Evolutionary conservation across 2,113 vertebrate species (phyloP), one percentile per base, ranked within the genome.

Genomic region (Mormyrus lacerda): DNA sequence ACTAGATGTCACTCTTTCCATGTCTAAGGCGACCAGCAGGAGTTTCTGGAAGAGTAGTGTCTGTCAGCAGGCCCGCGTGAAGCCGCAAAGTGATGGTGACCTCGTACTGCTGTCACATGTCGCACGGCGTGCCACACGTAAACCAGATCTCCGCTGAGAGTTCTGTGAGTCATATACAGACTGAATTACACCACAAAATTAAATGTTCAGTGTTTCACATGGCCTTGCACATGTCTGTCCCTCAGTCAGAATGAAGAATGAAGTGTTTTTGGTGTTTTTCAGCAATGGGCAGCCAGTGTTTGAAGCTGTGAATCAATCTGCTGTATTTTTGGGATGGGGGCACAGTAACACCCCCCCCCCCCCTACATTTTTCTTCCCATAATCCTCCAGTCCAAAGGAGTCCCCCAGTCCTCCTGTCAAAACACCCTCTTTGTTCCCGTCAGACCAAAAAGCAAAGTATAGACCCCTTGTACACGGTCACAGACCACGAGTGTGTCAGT

Each of bases 1-100:
- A 95, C 93, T 93, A 95, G 95, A 94, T 93, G 96, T 94, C 95
- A 93, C 94, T 96, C 93, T 96, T 95, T 93, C 93, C 95, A 92
- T 95, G 90, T 92, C 92, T 55, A 92, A 94, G 51, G 89, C 50
- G 69, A 88, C 51, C 65, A 85, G 53, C 44, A 88, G 91, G 50
- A 39, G 5, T 53, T 13, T 10, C 53, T 55, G 31, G 31, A 42
- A 47, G 45, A 19, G 85, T 42, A 53, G 15, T 1, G 17, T 9
- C 10, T 35, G 51, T 9, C 19, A 45, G 35, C 61, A n/a, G 17
- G 42, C 3, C 39, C 47, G 55, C 15, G 15, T 35, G 51, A 44
- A 55, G 90, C 89, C 0, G 21, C 55, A 89, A 89, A 86, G 48
- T 27, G n/a, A 86, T 31, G 42, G n/a, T 85, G 44, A 86, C 84